Conservation (phyloP, 2,113 vertebrate genomes). For the Brienomyrus brachyistius region DNA sequence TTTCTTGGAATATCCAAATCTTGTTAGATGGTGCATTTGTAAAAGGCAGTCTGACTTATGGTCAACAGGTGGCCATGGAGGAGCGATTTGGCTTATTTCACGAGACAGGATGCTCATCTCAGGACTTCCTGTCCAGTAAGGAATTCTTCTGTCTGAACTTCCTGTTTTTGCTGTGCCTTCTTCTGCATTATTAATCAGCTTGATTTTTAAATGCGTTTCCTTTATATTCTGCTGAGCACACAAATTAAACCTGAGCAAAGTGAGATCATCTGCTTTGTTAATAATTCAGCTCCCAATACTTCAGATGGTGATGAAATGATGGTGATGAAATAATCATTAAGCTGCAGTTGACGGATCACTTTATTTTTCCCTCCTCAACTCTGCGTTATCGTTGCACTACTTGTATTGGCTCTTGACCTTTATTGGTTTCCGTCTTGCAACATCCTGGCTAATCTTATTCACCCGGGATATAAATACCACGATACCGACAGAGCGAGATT, state of each 20-base stretch:
- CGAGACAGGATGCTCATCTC: slow-evolving; percentile 67
- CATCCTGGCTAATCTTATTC: neutral
- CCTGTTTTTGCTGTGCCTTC: neutral
- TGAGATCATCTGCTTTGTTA: neutral
- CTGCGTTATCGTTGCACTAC: neutral
- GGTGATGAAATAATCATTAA: neutral
- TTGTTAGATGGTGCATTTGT: neutral
- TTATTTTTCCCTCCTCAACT: no score
- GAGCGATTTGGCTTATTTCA: slow-evolving; percentile 68
- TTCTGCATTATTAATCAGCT: neutral
- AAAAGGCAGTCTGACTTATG: neutral
- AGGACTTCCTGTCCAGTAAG: slow-evolving; percentile 75
- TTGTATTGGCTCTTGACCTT: neutral
- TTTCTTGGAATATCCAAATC: neutral
- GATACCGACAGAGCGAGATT: neutral
- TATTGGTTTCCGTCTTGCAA: neutral
- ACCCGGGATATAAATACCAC: neutral
- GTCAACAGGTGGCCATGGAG: slow-evolving; percentile 60
- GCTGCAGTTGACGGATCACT: neutral
- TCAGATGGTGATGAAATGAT: neutral
- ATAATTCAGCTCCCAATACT: neutral
- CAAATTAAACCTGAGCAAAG: neutral
- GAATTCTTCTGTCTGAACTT: slow-evolving; percentile 12
- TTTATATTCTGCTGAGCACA: neutral
- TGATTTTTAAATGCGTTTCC: neutral